Evolutionary conservation across 2,888 invertebrate genomes (phyloP).

Genomic region (Exocentrus adspersus): DNA sequence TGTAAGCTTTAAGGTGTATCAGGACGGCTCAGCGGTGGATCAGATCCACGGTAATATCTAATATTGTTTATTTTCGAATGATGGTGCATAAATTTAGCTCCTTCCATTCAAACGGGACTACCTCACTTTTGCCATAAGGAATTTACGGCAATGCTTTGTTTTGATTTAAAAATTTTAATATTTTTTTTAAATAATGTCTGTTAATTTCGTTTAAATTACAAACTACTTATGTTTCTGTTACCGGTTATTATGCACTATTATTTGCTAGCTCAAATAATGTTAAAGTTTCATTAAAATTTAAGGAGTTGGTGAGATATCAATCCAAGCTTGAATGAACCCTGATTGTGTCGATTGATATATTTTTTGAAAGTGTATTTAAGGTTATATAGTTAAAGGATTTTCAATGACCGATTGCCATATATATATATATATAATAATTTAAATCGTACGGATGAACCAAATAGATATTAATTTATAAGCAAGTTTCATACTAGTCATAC

Average conservation of each 20-base stretch:
- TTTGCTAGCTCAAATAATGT: slow-evolving; percentile 36
- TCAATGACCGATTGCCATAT: slow-evolving; percentile 42
- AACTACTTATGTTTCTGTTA: too few species aligned
- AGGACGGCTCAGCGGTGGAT: slow-evolving; percentile 42
- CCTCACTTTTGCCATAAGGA: background rate
- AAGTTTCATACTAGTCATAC: slow-evolving; percentile 51
- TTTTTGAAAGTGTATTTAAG: slow-evolving; percentile 27
- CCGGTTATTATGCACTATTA: slow-evolving; percentile 26
- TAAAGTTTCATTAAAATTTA: slow-evolving; percentile 24
- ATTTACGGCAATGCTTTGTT: slow-evolving; percentile 16
- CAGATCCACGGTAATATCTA: slow-evolving; percentile 42
- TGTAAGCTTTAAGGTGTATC: slow-evolving; percentile 19
- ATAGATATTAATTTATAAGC: slow-evolving; percentile 57
- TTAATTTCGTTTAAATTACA: too few species aligned
- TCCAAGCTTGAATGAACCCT: slow-evolving; percentile 46
- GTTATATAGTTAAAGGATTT: slow-evolving; percentile 31
- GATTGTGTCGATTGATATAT: slow-evolving; percentile 48
- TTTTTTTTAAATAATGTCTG: too few species aligned
- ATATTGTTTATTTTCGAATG: slow-evolving; percentile 21
- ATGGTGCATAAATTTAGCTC: slow-evolving; percentile 15
- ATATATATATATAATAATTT: slow-evolving; percentile 41
- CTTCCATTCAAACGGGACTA: too few species aligned
- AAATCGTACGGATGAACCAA: slow-evolving; percentile 53
- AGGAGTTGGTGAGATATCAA: slow-evolving; percentile 12
- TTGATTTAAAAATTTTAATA: background rate